A percentile compares a stretch with the other conserved stretches of the same genome.
These are phyloP conservation scores for Autographa gamma DNA, from an alignment of 2,888 invertebrate genomes.

Conservation along the genomic window DNA sequence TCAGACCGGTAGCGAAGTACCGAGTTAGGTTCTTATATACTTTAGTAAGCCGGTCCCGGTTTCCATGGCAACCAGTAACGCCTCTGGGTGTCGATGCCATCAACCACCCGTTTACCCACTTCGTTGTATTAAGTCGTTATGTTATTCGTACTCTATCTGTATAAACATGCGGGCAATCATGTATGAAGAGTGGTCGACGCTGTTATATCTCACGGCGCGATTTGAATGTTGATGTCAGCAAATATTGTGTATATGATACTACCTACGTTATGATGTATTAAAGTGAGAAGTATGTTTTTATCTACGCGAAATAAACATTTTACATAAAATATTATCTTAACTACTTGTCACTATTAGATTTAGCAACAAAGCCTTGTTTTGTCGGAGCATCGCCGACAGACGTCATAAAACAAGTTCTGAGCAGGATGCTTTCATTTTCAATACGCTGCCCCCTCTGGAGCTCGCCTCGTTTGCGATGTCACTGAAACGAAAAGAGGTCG, in stretches of 20 bases:
- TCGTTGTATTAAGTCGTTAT: conserved; percentile 31
- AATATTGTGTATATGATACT: not conserved
- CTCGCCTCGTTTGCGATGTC: conserved; percentile 71
- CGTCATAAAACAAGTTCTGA: conserved; percentile 34
- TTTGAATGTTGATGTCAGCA: not conserved
- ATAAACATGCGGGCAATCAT: conserved; percentile 29
- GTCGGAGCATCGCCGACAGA: conserved; percentile 13
- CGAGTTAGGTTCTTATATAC: conserved; percentile 10
- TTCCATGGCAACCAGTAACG: conserved; percentile 33
- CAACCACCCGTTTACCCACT: conserved; percentile 47
- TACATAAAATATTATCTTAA: no score
- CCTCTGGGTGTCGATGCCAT: conserved; percentile 46
- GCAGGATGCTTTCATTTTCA: conserved; percentile 57
- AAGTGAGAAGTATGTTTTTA: not conserved
- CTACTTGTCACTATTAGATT: not conserved
- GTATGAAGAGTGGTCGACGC: conserved; percentile 3
- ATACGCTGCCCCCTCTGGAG: conserved; percentile 63
- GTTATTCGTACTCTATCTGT: conserved; percentile 36
- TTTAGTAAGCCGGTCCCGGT: conserved; percentile 28
- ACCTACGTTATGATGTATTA: not conserved
- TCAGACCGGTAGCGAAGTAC: not conserved
- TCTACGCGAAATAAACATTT: not conserved
- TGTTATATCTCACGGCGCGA: not conserved
- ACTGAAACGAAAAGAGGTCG: conserved; percentile 87
- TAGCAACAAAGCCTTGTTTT: not conserved